phyloP scores from a whole-genome alignment of 1,140 invertebrate species.

The Lepidurus packardi region DNA sequence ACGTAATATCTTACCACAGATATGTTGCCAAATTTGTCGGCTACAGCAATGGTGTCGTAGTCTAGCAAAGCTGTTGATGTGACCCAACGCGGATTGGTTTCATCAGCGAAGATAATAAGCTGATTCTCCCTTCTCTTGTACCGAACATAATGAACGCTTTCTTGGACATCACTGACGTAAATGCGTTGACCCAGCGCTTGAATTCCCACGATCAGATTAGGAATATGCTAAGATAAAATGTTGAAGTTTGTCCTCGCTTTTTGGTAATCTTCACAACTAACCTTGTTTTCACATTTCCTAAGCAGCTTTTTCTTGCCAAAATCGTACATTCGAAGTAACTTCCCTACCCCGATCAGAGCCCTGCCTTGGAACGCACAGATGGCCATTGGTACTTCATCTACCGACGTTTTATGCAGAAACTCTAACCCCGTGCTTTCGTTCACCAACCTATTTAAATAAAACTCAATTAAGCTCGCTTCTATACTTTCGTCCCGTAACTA shows the following conservation, averaged over 20 bases:
- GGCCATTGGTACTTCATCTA: conserved; percentile 87
- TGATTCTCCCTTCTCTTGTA: conserved; percentile 96
- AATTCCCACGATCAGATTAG: conserved; percentile 88
- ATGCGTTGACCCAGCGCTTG: conserved; percentile 89
- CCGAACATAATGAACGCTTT: conserved; percentile 92
- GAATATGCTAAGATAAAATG: conserved; percentile 68
- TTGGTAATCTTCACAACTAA: conserved; percentile 40
- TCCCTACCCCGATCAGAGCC: conserved; percentile 85
- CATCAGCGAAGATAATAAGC: conserved; percentile 96
- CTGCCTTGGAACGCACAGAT: conserved; percentile 87
- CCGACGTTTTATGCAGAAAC: conserved; percentile 85
- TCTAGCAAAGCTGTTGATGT: conserved; percentile 89
- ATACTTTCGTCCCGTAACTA: not conserved
- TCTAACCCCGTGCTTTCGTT: conserved; percentile 71
- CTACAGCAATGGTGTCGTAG: conserved; percentile 91
- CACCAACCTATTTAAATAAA: conserved; percentile 50
- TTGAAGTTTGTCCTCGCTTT: conserved; percentile 2
- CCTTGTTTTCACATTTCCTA: conserved; percentile 97
- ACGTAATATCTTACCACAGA: conserved; percentile 63
- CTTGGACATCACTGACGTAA: conserved; percentile 92
- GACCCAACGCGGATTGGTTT: conserved; percentile 93
- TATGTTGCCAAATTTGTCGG: conserved; percentile 99
- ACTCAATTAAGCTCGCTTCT: not conserved
- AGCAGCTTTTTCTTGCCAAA: conserved; percentile 95
- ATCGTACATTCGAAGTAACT: conserved; percentile 88